These are phyloP conservation scores for Drosophila testacea DNA, from an alignment of 2,888 invertebrate species.

Conservation along the genomic window DNA sequence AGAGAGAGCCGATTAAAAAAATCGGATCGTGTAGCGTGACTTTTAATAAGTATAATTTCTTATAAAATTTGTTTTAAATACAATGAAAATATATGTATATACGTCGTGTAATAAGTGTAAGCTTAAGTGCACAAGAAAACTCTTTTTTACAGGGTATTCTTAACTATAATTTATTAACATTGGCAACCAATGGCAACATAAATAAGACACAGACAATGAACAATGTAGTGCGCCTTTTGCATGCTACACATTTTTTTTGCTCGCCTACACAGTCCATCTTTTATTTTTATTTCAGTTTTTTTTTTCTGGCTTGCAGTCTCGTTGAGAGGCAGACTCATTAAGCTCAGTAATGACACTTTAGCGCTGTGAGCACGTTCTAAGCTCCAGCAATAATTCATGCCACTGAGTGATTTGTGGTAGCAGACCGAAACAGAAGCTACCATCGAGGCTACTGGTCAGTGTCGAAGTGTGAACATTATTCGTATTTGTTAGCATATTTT, in stretches of 20 bases:
- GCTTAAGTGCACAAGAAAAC: not conserved
- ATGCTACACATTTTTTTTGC: constrained; percentile 64
- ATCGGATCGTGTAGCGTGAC: no score
- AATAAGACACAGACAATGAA: constrained; percentile 75
- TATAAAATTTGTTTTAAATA: no score
- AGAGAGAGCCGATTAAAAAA: no score
- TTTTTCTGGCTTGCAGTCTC: constrained; percentile 29
- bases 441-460: constrained; percentile 48
- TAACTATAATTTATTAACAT: constrained; percentile 62
- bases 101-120: no score
- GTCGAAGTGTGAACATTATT: constrained; percentile 71
- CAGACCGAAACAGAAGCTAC: constrained; percentile 38
- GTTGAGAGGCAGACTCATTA: constrained; percentile 67
- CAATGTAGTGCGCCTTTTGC: constrained; percentile 56
- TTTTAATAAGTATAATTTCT: no score
- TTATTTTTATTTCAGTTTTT: constrained; percentile 8
- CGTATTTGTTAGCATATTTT: constrained; percentile 64
- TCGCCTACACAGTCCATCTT: constrained; percentile 12
- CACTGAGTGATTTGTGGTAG: constrained; percentile 82
- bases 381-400: constrained; percentile 80
- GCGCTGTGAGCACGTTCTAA: constrained; percentile 78
- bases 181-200: constrained; percentile 60
- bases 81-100: no score
- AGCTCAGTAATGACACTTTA: constrained; percentile 79
- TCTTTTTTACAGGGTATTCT: constrained; percentile 30